Conservation (phyloP, 2,888 invertebrate species). For the Augochlorella aurata region DNA sequence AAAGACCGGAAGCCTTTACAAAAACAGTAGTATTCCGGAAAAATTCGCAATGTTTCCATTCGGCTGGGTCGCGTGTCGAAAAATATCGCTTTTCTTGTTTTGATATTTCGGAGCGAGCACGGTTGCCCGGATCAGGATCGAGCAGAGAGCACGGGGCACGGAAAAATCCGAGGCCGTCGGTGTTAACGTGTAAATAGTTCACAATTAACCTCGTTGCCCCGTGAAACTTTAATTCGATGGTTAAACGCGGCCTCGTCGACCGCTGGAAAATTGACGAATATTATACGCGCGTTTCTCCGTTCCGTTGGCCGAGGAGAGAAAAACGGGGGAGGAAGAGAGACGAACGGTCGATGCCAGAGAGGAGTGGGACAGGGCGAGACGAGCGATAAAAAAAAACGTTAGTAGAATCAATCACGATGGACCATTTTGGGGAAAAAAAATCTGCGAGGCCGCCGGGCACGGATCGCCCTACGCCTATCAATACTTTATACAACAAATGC, state of each 20-base stretch:
- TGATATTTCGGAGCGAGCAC: background rate
- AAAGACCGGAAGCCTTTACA: background rate
- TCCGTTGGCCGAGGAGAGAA: slow-evolving; percentile 25
- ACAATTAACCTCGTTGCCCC: slow-evolving; percentile 11
- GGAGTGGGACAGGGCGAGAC: slow-evolving; percentile 8
- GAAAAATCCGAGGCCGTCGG: background rate
- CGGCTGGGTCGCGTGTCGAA: background rate
- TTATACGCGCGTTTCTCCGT: slow-evolving; percentile 41
- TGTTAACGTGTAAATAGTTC: slow-evolving; percentile 30
- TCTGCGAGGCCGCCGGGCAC: slow-evolving; percentile 47
- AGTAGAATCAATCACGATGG: slow-evolving; percentile 66
- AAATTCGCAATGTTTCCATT: background rate
- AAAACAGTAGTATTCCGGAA: background rate
- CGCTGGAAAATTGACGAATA: slow-evolving; percentile 55
- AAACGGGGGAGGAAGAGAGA: slow-evolving; percentile 28
- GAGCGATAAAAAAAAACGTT: slow-evolving; percentile 59
- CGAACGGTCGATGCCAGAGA: background rate
- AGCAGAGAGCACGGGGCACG: background rate
- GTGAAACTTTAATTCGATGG: slow-evolving; percentile 46
- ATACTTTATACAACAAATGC: slow-evolving; percentile 76
- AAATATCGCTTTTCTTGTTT: slow-evolving; percentile 17
- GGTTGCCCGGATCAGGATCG: background rate
- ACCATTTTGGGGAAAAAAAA: slow-evolving; percentile 56
- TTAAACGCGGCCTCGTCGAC: slow-evolving; percentile 36
- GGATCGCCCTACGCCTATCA: slow-evolving; percentile 70